Conservation (phyloP, 2,113 vertebrate species). For the Alouatta palliata region DNA sequence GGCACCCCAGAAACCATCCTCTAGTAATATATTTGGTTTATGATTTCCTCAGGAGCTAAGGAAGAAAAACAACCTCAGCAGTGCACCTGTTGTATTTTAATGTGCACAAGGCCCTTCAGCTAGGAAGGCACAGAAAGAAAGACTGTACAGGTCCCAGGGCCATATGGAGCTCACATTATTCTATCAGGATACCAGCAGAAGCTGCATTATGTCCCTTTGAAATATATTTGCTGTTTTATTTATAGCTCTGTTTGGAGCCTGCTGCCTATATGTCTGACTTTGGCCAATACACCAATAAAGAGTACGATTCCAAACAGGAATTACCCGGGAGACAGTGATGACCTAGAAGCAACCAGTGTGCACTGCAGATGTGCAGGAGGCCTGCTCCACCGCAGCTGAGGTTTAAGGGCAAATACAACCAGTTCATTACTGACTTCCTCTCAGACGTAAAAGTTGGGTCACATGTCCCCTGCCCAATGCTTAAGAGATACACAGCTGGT, state of each 20-base stretch:
- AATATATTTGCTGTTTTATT: slow-evolving; percentile 58
- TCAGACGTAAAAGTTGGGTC: neutral
- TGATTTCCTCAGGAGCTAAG: slow-evolving; percentile 89
- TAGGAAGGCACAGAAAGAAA: slow-evolving; percentile 52
- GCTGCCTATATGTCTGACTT: neutral
- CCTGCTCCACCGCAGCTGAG: neutral
- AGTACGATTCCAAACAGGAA: neutral
- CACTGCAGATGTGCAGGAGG: neutral
- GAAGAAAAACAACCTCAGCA: slow-evolving; percentile 84
- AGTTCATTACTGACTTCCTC: slow-evolving; percentile 14
- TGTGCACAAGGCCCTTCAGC: slow-evolving; percentile 69
- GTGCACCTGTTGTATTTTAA: slow-evolving; percentile 90
- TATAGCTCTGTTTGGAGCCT: slow-evolving; percentile 35
- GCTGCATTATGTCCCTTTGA: slow-evolving; percentile 43
- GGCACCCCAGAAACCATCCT: slow-evolving; percentile 89
- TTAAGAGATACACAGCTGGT: neutral
- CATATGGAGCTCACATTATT: slow-evolving; percentile 84
- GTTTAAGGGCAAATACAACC: neutral
- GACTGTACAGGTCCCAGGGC: slow-evolving; percentile 76
- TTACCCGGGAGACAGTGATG: neutral
- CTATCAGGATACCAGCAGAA: slow-evolving; percentile 63
- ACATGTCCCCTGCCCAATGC: accelerated
- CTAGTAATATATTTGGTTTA: slow-evolving; percentile 91
- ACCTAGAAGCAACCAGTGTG: neutral
- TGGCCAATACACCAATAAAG: neutral